A percentile compares a stretch with the other conserved stretches of the same genome.
phyloP scores from a whole-genome alignment of 2,888 invertebrate species.

The Sceliomorpha sp. region DNA sequence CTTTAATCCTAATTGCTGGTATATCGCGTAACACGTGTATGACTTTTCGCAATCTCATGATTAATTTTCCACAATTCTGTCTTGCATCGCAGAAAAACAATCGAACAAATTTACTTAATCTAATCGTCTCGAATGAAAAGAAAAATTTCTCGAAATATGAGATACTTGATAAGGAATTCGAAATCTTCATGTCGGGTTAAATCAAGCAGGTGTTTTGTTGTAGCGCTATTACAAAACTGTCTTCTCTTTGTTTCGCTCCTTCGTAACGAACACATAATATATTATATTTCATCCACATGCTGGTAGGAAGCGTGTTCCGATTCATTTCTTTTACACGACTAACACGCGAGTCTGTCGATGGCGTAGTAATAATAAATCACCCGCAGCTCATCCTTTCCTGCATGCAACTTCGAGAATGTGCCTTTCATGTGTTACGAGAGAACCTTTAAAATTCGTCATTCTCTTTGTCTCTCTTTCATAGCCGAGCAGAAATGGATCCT shows the following conservation, averaged over 20 bases:
- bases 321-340: conserved; percentile 27
- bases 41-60: no score
- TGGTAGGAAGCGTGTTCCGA: conserved; percentile 29
- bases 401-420: conserved; percentile 5
- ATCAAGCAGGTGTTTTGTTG: neutral
- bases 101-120: no score
- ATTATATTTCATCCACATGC: conserved; percentile 47
- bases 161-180: neutral
- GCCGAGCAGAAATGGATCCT: no score
- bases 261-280: conserved; percentile 25
- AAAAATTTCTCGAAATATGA: no score
- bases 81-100: no score
- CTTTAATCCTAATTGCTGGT: no score
- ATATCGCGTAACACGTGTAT: no score
- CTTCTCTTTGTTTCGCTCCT: conserved; percentile 12
- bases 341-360: conserved; percentile 26
- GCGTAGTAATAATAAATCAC: conserved; percentile 34
- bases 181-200: neutral
- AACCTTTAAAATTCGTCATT: neutral
- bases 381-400: conserved; percentile 29
- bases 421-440: neutral
- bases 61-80: no score
- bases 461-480: no score
- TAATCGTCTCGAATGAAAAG: no score
- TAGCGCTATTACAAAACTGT: conserved; percentile 2